Conservation (phyloP, 2,797 vertebrate species). For the Sebastolobus alascanus region DNA sequence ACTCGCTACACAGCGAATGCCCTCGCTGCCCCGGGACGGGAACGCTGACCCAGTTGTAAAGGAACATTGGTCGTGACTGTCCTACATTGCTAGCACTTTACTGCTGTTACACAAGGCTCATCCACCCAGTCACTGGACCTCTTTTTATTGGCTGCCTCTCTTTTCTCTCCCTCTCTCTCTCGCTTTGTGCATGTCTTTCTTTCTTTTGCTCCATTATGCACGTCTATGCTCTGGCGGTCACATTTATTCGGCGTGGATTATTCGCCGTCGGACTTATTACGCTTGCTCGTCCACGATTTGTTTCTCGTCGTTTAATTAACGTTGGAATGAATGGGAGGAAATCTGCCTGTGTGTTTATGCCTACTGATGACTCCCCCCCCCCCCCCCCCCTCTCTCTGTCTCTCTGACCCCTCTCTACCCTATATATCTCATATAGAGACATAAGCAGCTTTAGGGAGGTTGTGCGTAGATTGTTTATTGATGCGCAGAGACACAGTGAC, state of each 20-base stretch:
- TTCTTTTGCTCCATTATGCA: conserved; percentile 64
- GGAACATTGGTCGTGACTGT: conserved; percentile 78
- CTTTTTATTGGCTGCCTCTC: conserved; percentile 62
- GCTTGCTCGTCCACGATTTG: conserved; percentile 45
- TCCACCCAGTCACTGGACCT: conserved; percentile 59
- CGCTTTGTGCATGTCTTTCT: conserved; percentile 60
- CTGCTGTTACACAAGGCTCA: conserved; percentile 76
- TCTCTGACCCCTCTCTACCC: neutral
- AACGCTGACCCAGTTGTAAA: conserved; percentile 80
- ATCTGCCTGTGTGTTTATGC: conserved; percentile 40
- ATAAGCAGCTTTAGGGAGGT: conserved; percentile 49
- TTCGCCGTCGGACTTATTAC: conserved; percentile 52
- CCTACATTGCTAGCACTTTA: conserved; percentile 78
- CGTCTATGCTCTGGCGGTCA: conserved; percentile 57
- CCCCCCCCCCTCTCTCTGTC: neutral
- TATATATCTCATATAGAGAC: conserved; percentile 10
- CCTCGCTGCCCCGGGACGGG: conserved; percentile 72
- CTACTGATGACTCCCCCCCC: conserved; percentile 40
- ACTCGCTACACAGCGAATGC: conserved; percentile 41
- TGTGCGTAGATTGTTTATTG: conserved; percentile 41
- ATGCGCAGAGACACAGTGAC: conserved; percentile 13
- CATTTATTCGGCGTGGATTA: conserved; percentile 56
- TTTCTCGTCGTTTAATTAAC: conserved; percentile 64
- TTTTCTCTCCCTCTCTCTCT: neutral
- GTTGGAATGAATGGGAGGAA: conserved; percentile 24